Evolutionary conservation across 2,113 vertebrate species (phyloP), one percentile per base, ranked within the genome.

Genomic region (Engystomops pustulosus): DNA sequence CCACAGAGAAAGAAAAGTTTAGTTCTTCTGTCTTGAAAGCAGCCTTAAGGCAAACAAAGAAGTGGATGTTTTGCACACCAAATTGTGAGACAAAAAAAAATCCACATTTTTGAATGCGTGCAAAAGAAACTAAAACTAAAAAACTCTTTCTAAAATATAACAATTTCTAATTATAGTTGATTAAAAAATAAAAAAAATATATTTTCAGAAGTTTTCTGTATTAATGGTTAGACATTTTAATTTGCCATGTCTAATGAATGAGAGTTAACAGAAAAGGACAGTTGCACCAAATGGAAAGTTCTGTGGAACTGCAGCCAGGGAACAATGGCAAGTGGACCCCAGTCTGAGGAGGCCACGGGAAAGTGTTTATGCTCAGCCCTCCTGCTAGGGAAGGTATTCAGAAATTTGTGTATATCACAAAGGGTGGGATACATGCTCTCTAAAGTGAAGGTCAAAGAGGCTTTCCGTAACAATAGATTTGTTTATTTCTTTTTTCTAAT

Each of bases 1-100:
- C 94, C 92, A 90, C 91, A 91, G 90, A 91, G 92, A 93, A 94
- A 93, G 93, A 93, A 92, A 92, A 95, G 91, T 92, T 76, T 20
- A 76, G 74, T 78, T 58, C 93, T 91, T 90, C 91, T 88, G 85
- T 87, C 93, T 86, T 93, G 88, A 92, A 93, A 92, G 92, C 86
- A 89, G 87, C 90, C 89, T 0, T 15, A 90, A 94, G 91, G 89
- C 90, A 90, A 90, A 87, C 89, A 60, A 51, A 88, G 89, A 90
- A 90, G 86, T 87, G 84, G 86, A 84, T 91, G 86, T 89, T 89
- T 87, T 88, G 70, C 86, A 86, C 32, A 41, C 12, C 38, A 55
- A 58, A 60, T 55, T 67, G 62, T 10, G 27, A 17, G n/a, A 58
- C 7, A 55, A 53, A 55, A 55, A 62, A 62, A 62, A 62, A 67